Percentiles rank a stretch among this genome's conserved stretches.
phyloP scores from a whole-genome alignment of 2,888 invertebrate genomes.

The Smittia sp. region DNA sequence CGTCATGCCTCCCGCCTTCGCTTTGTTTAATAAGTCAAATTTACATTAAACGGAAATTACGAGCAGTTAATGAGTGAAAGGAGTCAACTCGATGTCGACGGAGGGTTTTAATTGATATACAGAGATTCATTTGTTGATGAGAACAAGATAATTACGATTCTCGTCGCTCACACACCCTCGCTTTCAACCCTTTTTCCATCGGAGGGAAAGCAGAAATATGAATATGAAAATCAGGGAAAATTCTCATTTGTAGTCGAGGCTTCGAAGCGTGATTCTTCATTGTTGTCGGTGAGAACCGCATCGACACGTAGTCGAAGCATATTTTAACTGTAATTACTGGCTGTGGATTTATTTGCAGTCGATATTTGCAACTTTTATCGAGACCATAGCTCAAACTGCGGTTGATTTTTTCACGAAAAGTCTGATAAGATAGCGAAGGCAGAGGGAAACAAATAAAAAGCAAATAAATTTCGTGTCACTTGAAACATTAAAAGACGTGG shows the following conservation, averaged over 20 bases:
- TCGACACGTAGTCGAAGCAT: not conserved
- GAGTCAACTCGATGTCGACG: not conserved
- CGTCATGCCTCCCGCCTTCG: not conserved
- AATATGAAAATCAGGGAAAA: slow-evolving; percentile 11
- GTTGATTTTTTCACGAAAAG: not conserved
- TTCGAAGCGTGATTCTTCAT: not conserved
- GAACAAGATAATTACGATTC: slow-evolving; percentile 24
- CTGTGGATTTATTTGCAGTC: not conserved
- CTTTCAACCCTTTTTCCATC: slow-evolving; percentile 16
- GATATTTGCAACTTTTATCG: not conserved
- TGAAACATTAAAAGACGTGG: slow-evolving; percentile 6
- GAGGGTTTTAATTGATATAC: slow-evolving; percentile 12
- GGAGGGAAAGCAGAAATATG: not conserved
- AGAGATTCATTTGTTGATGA: slow-evolving; percentile 23
- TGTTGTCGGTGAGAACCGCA: not conserved
- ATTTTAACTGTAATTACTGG: slow-evolving; percentile 4
- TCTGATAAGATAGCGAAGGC: not conserved
- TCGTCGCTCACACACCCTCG: not conserved
- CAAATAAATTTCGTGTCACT: slow-evolving; percentile 15
- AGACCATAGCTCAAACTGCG: not conserved
- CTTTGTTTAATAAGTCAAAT: slow-evolving; percentile 18
- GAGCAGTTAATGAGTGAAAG: slow-evolving; percentile 12
- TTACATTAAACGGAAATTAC: slow-evolving; percentile 25
- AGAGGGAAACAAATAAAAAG: slow-evolving; percentile 2
- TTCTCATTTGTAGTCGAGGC: not conserved